A percentile compares a stretch with the other conserved stretches of the same genome.
These are phyloP conservation scores for Megalonaias nervosa DNA, from an alignment of 1,140 invertebrate genomes.

Conservation along the genomic window DNA sequence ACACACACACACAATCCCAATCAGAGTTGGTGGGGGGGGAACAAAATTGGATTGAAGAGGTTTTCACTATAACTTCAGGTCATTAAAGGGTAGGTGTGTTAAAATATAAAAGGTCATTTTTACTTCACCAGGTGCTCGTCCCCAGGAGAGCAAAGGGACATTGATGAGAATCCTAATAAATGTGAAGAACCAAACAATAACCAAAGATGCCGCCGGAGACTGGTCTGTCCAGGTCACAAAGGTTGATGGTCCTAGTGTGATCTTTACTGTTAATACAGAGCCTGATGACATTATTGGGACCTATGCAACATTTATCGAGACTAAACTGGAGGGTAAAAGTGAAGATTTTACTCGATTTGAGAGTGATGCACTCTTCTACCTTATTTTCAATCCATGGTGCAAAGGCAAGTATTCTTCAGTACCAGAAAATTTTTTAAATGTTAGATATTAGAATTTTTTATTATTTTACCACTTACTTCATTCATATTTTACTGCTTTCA, in stretches of 20 bases:
- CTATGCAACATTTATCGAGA: slow-evolving; percentile 52
- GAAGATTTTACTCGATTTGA: slow-evolving; percentile 24
- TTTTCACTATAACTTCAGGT: too few relatives aligned
- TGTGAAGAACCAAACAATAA: slow-evolving; percentile 6
- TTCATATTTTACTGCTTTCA: too few relatives aligned
- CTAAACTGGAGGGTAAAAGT: slow-evolving; percentile 20
- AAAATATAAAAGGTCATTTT: too few relatives aligned
- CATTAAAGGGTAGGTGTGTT: too few relatives aligned
- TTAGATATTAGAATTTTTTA: too few relatives aligned
- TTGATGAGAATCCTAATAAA: slow-evolving; percentile 38
- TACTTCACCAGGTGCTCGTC: slow-evolving; percentile 33
- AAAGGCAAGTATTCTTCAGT: slow-evolving; percentile 75
- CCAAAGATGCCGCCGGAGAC: background rate
- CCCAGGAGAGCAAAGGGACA: slow-evolving; percentile 50
- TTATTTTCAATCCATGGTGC: slow-evolving; percentile 73
- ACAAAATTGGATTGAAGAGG: too few relatives aligned
- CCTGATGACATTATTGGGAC: slow-evolving; percentile 44
- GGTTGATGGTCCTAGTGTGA: slow-evolving; percentile 23
- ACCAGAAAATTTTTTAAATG: background rate
- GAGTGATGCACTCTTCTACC: slow-evolving; percentile 73
- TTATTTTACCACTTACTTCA: too few relatives aligned
- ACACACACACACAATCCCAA: too few relatives aligned
- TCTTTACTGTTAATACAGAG: slow-evolving; percentile 36
- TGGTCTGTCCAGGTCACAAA: slow-evolving; percentile 17
- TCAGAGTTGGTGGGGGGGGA: too few relatives aligned